Evolutionary conservation across 2,888 invertebrate species (phyloP).

Genomic region (Agrotis exclamationis): DNA sequence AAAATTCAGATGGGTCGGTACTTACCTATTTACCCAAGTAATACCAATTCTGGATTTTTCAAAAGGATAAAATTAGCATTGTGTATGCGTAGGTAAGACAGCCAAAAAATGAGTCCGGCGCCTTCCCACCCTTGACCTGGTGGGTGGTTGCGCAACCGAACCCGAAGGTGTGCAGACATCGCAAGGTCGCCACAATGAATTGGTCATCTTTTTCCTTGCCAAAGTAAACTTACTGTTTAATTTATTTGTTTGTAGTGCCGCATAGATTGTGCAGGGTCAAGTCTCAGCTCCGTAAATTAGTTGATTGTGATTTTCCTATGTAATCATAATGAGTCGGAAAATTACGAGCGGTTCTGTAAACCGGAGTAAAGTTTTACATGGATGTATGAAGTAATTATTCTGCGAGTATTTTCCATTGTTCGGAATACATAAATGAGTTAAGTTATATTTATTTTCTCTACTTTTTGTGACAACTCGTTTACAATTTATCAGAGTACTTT

Average conservation of each 20-base stretch:
- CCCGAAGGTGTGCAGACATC: constrained; percentile 76
- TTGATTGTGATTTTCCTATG: constrained; percentile 41
- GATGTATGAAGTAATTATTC: background rate
- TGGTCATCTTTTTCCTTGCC: constrained; percentile 83
- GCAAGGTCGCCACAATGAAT: constrained; percentile 77
- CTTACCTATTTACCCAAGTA: background rate
- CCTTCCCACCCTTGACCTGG: constrained; percentile 87
- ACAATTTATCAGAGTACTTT: too few relatives aligned
- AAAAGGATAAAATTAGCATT: constrained; percentile 70
- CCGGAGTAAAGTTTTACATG: constrained; percentile 6
- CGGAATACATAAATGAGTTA: too few relatives aligned
- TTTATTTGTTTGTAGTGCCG: constrained; percentile 61
- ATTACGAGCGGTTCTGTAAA: constrained; percentile 34
- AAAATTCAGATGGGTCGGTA: background rate
- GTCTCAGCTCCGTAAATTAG: constrained; percentile 40
- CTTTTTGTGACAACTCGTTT: too few relatives aligned
- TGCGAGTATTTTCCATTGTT: background rate
- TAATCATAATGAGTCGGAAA: constrained; percentile 43
- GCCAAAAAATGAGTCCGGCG: constrained; percentile 85
- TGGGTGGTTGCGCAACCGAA: constrained; percentile 81
- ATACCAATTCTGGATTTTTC: constrained; percentile 59
- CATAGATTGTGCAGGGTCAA: constrained; percentile 52
- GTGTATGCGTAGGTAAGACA: constrained; percentile 77
- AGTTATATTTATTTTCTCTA: too few relatives aligned
- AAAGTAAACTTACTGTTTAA: constrained; percentile 72